Conservation (phyloP, 2,113 vertebrate species). For the Rhea pennata region DNA sequence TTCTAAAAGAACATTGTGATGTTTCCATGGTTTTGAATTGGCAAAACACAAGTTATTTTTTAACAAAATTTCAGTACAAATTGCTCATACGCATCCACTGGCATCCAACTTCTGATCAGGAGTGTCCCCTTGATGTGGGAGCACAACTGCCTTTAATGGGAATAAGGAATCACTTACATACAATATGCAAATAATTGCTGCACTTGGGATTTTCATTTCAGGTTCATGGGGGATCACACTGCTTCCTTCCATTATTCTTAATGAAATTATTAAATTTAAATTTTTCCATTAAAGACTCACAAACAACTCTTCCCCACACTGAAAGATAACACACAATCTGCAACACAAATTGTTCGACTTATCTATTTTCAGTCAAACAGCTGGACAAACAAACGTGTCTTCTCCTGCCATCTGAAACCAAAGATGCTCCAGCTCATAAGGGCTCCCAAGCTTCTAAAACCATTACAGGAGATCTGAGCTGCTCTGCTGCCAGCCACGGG, state of each 20-base stretch:
- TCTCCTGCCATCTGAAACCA: background rate
- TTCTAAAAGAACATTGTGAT: conserved; percentile 49
- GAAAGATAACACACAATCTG: background rate
- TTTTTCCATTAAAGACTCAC: background rate
- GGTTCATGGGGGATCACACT: background rate
- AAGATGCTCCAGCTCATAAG: background rate
- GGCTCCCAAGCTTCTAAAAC: background rate
- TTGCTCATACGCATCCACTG: background rate
- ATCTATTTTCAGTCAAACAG: background rate
- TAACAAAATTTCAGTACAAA: conserved; percentile 32
- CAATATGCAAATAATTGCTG: background rate
- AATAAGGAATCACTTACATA: background rate
- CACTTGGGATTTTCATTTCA: background rate
- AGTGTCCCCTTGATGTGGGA: background rate
- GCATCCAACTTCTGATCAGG: background rate
- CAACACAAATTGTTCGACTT: background rate
- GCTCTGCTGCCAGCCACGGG: background rate
- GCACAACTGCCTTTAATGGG: background rate
- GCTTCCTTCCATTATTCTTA: background rate
- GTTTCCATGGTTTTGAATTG: conserved; percentile 54
- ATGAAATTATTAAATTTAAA: background rate
- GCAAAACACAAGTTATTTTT: conserved; percentile 27
- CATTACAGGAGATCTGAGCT: background rate
- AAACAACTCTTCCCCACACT: background rate
- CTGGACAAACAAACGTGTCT: accelerated